Conservation (phyloP, 2,888 invertebrate genomes). For the Noctuana brunneofusca region DNA sequence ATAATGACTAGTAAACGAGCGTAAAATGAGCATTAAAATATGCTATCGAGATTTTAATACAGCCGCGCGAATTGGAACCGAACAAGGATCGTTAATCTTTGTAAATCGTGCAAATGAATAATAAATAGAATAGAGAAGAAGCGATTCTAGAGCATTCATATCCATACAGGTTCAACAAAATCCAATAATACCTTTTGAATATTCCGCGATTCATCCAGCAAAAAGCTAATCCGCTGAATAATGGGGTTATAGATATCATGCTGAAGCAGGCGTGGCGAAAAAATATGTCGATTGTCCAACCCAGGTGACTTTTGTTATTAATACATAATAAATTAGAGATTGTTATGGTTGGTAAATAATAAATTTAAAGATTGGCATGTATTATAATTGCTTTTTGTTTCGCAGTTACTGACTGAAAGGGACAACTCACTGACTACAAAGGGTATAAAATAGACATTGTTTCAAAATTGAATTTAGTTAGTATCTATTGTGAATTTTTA, state of each 20-base stretch:
- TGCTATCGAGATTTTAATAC: constrained; percentile 26
- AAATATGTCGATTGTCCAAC: constrained; percentile 70
- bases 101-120: constrained; percentile 37
- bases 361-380: constrained; percentile 43
- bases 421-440: no score
- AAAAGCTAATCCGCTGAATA: constrained; percentile 80
- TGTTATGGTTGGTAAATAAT: constrained; percentile 55
- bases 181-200: constrained; percentile 79
- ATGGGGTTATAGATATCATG: constrained; percentile 78
- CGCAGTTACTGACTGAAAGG: no score
- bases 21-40: constrained; percentile 25
- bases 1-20: constrained; percentile 27
- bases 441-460: constrained; percentile 2
- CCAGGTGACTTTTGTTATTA: constrained; percentile 54
- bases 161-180: constrained; percentile 60
- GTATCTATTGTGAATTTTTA: constrained; percentile 12
- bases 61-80: background rate
- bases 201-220: constrained; percentile 74
- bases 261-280: constrained; percentile 67
- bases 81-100: constrained; percentile 2
- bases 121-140: constrained; percentile 40
- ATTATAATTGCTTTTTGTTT: no score
- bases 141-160: constrained; percentile 53
- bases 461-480: constrained; percentile 21
- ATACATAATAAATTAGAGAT: constrained; percentile 39